Percentiles rank a stretch among this genome's conserved stretches.
Evolutionary conservation across 2,113 vertebrate species (phyloP).

Genomic region (Albula goreensis): DNA sequence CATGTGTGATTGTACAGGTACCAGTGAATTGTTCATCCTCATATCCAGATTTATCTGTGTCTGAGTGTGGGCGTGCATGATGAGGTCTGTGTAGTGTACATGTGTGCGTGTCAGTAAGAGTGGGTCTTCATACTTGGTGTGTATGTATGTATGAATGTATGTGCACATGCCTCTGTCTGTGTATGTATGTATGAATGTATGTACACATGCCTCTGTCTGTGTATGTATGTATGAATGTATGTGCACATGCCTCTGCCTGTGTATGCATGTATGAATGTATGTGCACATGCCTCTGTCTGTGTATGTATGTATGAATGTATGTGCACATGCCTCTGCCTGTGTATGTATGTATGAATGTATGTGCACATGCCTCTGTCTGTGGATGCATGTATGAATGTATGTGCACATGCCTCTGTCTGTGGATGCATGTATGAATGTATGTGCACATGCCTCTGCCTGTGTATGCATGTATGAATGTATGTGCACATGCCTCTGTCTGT

Average conservation of each 20-base stretch:
- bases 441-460: not conserved
- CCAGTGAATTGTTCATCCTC: too few relatives aligned
- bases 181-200: not conserved
- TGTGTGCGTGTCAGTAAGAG: too few relatives aligned
- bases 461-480: not conserved
- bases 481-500: not conserved
- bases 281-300: not conserved
- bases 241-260: not conserved
- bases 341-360: not conserved
- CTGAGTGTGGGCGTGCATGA: not conserved
- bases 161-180: not conserved
- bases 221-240: not conserved
- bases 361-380: slow-evolving; percentile 13
- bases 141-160: not conserved
- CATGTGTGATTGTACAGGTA: not conserved
- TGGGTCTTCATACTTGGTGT: not conserved
- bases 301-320: not conserved
- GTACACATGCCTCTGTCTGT: not conserved
- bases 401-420: slow-evolving; percentile 23
- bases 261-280: too few relatives aligned
- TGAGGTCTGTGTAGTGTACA: too few relatives aligned
- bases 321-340: not conserved
- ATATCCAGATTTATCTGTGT: too few relatives aligned
- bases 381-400: slow-evolving; percentile 40
- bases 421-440: not conserved